Conservation (phyloP, 2,797 vertebrate genomes). For the Microctenopoma steveboyesi region DNA sequence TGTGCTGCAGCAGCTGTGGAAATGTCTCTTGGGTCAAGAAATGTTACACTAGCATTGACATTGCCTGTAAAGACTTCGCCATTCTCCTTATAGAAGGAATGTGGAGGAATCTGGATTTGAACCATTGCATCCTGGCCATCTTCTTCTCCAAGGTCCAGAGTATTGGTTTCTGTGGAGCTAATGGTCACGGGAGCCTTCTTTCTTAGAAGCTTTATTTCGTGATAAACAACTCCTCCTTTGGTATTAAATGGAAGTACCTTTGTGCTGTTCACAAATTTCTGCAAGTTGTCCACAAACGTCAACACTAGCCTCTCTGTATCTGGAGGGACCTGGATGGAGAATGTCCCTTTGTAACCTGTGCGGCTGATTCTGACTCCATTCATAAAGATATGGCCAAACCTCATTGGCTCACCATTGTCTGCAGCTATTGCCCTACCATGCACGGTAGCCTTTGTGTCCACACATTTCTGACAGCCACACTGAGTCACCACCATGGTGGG, state of each 20-base stretch:
- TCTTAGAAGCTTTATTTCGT: slow-evolving; percentile 93
- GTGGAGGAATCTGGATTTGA: slow-evolving; percentile 92
- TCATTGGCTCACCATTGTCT: slow-evolving; percentile 93
- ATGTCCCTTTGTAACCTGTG: slow-evolving; percentile 97
- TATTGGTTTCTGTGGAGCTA: slow-evolving; percentile 87
- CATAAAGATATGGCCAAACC: slow-evolving; percentile 95
- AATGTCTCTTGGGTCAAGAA: slow-evolving; percentile 93
- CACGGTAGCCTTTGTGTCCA: slow-evolving; percentile 88
- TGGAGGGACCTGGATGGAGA: slow-evolving; percentile 91
- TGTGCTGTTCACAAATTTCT: slow-evolving; percentile 97
- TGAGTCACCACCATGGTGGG: slow-evolving; percentile 88
- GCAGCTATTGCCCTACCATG: slow-evolving; percentile 90
- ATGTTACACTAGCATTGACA: slow-evolving; percentile 94
- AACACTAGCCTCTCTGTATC: slow-evolving; percentile 93
- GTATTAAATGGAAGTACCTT: slow-evolving; percentile 95
- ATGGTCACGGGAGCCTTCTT: slow-evolving; percentile 89
- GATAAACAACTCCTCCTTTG: slow-evolving; percentile 93
- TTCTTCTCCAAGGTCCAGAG: slow-evolving; percentile 89
- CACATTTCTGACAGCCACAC: slow-evolving; percentile 93
- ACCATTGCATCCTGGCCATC: slow-evolving; percentile 90
- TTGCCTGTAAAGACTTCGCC: slow-evolving; percentile 92
- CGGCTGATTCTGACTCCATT: slow-evolving; percentile 90
- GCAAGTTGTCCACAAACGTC: slow-evolving; percentile 95
- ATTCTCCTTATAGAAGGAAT: slow-evolving; percentile 92
- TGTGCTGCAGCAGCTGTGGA: slow-evolving; percentile 89